phyloP scores from a whole-genome alignment of 1,140 invertebrate genomes.

The Panulirus ornatus region DNA sequence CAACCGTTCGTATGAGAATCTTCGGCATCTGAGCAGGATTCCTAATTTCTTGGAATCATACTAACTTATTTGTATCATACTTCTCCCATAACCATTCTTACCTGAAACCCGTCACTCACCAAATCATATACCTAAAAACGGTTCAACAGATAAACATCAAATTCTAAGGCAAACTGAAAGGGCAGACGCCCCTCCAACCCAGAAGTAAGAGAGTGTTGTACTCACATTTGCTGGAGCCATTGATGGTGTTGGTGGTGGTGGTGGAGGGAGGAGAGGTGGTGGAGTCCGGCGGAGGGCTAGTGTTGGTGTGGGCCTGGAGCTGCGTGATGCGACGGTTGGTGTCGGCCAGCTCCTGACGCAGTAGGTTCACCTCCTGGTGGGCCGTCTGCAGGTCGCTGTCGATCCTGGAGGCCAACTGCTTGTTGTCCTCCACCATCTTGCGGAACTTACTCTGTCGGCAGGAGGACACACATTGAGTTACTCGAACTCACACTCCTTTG shows the following conservation, averaged over 20 bases:
- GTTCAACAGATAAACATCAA: too few species aligned
- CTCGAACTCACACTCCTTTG: too few species aligned
- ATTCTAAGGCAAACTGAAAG: too few species aligned
- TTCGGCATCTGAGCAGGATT: too few species aligned
- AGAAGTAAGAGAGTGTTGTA: not conserved
- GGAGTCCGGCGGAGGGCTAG: not conserved
- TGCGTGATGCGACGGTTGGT: conserved; percentile 79
- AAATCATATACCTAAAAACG: too few species aligned
- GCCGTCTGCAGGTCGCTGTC: conserved; percentile 83
- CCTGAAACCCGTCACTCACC: too few species aligned
- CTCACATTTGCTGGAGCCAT: conserved; percentile 65
- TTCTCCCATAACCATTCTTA: too few species aligned
- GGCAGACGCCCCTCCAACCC: too few species aligned
- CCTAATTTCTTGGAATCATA: too few species aligned
- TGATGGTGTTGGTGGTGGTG: conserved; percentile 24
- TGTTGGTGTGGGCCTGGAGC: conserved; percentile 36
- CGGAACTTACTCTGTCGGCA: conserved; percentile 81
- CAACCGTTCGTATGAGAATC: too few species aligned
- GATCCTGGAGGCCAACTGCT: conserved; percentile 82
- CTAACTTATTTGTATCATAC: too few species aligned
- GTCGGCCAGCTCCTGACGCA: conserved; percentile 81
- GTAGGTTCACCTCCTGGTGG: conserved; percentile 81
- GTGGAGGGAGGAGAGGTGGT: conserved; percentile 18
- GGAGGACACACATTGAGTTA: too few species aligned
- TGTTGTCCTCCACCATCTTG: conserved; percentile 86